A percentile compares a stretch with the other conserved stretches of the same genome.
phyloP scores from a whole-genome alignment of 2,888 invertebrate species.

The Lepidochitona cinerea region DNA sequence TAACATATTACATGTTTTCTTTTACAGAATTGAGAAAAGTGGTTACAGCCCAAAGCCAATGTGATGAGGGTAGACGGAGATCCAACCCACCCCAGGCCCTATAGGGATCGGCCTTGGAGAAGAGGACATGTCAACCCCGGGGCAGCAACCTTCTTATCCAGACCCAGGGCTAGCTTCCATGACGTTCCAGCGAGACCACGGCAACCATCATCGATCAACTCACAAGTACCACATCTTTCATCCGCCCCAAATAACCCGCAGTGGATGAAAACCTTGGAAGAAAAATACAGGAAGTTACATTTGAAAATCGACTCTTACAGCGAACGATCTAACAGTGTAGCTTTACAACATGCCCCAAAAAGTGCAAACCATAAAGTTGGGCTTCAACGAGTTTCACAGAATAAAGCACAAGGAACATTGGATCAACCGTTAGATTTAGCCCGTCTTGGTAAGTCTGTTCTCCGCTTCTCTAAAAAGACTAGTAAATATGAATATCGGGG shows the following conservation, averaged over 20 bases:
- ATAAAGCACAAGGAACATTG: not conserved
- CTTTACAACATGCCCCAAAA: not conserved
- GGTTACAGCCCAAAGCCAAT: too few relatives aligned
- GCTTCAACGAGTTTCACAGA: not conserved
- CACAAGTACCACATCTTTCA: not conserved
- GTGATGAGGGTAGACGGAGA: not conserved
- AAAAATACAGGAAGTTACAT: constrained; percentile 57
- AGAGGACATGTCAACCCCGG: not conserved
- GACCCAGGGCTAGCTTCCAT: not conserved
- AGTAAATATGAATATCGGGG: not conserved
- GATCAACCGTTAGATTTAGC: not conserved
- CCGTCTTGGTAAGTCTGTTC: not conserved
- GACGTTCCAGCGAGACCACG: not conserved
- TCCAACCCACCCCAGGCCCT: not conserved
- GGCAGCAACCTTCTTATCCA: not conserved
- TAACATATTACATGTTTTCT: too few relatives aligned
- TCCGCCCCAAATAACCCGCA: constrained; percentile 27
- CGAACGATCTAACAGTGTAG: not conserved
- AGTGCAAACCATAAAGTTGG: not conserved
- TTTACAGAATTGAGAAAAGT: too few relatives aligned
- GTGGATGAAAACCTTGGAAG: constrained; percentile 58
- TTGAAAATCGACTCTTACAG: constrained; percentile 39
- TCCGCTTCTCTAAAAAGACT: not conserved
- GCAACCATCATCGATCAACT: not conserved
- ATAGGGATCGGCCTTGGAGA: not conserved